Percentiles rank a stretch among this genome's conserved stretches.
Evolutionary conservation across 2,113 vertebrate species (phyloP).

Genomic region (Promerops cafer): DNA sequence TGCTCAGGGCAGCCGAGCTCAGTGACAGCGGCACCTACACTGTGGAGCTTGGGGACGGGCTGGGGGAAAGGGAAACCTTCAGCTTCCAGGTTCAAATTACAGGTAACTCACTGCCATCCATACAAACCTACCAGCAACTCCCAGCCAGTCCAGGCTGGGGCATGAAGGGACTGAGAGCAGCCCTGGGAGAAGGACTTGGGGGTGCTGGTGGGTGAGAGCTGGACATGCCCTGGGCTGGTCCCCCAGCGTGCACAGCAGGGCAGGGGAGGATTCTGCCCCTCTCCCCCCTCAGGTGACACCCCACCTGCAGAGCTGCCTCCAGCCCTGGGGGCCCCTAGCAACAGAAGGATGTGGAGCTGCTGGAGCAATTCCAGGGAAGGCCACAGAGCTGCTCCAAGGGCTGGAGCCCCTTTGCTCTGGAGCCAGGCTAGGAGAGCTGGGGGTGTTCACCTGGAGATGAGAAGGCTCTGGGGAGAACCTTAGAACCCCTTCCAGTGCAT

Average conservation of each 20-base stretch:
- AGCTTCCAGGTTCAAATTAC: constrained; percentile 82
- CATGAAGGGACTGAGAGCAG: not conserved
- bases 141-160: not conserved
- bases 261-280: not conserved
- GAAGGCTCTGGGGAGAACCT: not conserved
- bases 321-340: not conserved
- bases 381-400: fast-evolving
- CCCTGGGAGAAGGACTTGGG: not conserved
- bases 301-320: not conserved
- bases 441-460: not conserved
- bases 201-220: not conserved
- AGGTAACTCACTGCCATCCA: constrained; percentile 68
- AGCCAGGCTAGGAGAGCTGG: not conserved
- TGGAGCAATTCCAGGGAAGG: not conserved
- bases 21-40: constrained; percentile 80
- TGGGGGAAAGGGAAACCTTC: constrained; percentile 73
- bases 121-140: not conserved
- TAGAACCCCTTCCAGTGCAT: not conserved
- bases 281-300: not conserved
- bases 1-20: constrained; percentile 77
- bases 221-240: not conserved
- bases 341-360: not conserved
- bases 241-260: not conserved
- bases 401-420: not conserved
- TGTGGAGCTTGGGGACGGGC: constrained; percentile 70